Base-by-base conservation (phyloP, 2,888 invertebrate genomes). In the Cactoblastis cactorum region DNA sequence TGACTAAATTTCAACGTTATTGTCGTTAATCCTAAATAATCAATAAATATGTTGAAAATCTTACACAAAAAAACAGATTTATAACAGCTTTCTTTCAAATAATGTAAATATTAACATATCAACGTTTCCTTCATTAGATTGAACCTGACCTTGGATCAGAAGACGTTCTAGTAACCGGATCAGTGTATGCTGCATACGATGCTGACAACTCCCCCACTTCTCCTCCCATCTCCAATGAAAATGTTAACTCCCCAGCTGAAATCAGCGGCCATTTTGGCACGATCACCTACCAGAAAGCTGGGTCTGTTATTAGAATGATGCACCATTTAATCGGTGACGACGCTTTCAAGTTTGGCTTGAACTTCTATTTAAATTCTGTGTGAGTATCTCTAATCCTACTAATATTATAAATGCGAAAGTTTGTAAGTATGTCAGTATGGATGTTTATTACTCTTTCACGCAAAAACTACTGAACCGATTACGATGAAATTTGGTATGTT, bases 201-300 rank as follows among this genome's bases (percentile, higher is more conserved):
- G 86, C 83, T 12, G 95, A 95, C 57, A 89, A 92, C 45, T 75
- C 80, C 0, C 71, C 77, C 0, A 70, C 76, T 5, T 64, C 86
- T 0, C 82, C 91, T 45, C 87, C 95, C 0, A 87, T 95, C 66
- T 91, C 90, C 3, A 86, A 92, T 46, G 59, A 72, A 0, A 67
- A 90, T 11, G 93, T 93, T 0, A 87, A 90, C 53, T 92, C 92
- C 0, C 93, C 93, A 3, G 73, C 77, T 0, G 92, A 95, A 72
- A 91, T 94, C 15, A 83, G 84, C 22, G 86, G 74, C 0, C 92
- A 93, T 77, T 95, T 95, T 62, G 93, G 93, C 51, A 84, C 82
- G 0, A 92, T 95, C 39, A 91, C 93, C 0, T 95, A 95, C 60
- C 91, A 91, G 59, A 95, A 95, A 77, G 94, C 92, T 1, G 92